A percentile compares a stretch with the other conserved stretches of the same genome.
Evolutionary conservation across 2,888 invertebrate species (phyloP).

Genomic region (Cylindroiulus punctatus): DNA sequence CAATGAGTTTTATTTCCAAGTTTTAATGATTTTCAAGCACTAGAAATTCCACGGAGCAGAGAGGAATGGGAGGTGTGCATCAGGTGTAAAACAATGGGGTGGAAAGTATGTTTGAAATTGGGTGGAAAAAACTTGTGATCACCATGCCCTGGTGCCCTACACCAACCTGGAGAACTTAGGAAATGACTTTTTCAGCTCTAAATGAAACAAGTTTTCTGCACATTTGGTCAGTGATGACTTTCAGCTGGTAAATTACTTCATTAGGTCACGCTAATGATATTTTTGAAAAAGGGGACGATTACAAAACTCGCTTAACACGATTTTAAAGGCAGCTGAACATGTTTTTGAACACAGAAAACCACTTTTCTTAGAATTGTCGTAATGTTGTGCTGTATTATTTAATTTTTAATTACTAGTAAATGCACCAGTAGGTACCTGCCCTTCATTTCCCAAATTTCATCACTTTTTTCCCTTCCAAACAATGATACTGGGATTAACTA

Average conservation of each 20-base stretch:
- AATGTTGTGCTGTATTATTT: not conserved
- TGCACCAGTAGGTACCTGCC: too few species aligned
- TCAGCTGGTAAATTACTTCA: not conserved
- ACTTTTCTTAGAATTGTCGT: not conserved
- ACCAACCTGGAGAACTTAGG: not conserved
- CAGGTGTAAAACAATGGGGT: not conserved
- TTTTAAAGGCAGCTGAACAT: not conserved
- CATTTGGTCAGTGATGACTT: not conserved
- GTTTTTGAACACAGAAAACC: not conserved
- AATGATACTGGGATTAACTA: too few species aligned
- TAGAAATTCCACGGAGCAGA: not conserved
- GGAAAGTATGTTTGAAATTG: not conserved
- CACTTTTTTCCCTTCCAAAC: too few species aligned
- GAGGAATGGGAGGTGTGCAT: not conserved
- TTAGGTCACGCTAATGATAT: not conserved
- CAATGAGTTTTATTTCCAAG: not conserved
- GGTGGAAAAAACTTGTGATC: not conserved
- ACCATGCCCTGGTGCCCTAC: not conserved
- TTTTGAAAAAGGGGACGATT: not conserved
- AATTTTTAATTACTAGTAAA: not conserved
- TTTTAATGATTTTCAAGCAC: not conserved
- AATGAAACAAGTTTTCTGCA: not conserved
- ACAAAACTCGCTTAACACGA: not conserved
- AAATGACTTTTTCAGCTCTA: too few species aligned
- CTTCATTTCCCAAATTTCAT: too few species aligned